Percentiles rank a stretch among this genome's conserved stretches.
Conservation (phyloP, 2,797 vertebrate genomes). For the Cryptoblepharus egeriae region DNA sequence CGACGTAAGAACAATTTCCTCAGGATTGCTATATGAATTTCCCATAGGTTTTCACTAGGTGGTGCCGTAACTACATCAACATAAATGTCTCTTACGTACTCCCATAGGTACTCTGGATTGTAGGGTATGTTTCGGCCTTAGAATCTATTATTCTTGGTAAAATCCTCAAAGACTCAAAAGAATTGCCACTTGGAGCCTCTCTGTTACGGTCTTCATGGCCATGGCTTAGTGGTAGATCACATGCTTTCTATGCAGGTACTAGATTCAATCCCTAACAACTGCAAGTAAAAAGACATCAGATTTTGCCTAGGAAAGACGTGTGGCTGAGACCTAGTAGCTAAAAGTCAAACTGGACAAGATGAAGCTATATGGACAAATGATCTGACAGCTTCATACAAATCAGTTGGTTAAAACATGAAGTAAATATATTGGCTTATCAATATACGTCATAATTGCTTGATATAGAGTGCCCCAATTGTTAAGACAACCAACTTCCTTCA, state of each 20-base stretch:
- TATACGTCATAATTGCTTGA: not conserved
- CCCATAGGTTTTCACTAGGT: too few species aligned
- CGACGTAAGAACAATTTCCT: too few species aligned
- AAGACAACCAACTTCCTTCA: not conserved
- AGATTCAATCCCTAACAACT: not conserved
- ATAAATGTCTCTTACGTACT: too few species aligned
- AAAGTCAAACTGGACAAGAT: not conserved
- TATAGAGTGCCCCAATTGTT: not conserved
- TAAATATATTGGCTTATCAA: not conserved
- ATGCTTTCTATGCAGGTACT: not conserved
- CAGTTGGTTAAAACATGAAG: not conserved
- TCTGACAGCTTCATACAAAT: not conserved
- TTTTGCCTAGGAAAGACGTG: too few species aligned
- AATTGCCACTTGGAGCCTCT: not conserved
- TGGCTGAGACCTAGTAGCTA: too few species aligned
- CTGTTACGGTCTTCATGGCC: not conserved
- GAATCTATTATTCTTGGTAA: not conserved
- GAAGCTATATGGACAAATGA: not conserved
- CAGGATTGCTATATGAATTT: too few species aligned
- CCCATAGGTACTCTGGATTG: too few species aligned
- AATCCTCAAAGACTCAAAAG: not conserved
- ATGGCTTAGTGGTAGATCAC: not conserved
- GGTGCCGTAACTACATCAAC: too few species aligned
- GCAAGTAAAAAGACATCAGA: too few species aligned
- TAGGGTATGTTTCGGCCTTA: too few species aligned